Conservation (phyloP, 1,140 invertebrate species). For the Ylistrum balloti region DNA sequence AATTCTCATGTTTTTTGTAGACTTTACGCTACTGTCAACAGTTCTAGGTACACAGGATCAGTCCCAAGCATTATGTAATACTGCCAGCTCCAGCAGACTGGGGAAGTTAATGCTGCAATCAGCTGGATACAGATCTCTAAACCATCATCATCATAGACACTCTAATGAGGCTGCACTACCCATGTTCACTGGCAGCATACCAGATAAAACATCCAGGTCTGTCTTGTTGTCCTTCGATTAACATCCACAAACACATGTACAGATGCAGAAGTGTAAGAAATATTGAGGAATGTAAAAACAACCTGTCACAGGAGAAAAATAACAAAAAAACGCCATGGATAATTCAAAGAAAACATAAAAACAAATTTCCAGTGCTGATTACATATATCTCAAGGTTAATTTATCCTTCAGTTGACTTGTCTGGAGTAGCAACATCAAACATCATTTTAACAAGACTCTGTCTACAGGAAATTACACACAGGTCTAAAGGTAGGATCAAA, state of each 20-base stretch:
- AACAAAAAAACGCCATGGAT: too few species aligned
- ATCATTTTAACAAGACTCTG: too few species aligned
- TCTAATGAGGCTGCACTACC: slow-evolving; percentile 22
- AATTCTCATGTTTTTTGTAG: not conserved
- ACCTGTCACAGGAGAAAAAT: not conserved
- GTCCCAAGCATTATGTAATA: not conserved
- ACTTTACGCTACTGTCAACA: not conserved
- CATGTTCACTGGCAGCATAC: not conserved
- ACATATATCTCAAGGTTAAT: not conserved
- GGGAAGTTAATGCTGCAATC: not conserved
- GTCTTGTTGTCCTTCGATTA: slow-evolving; percentile 23
- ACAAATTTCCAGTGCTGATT: not conserved
- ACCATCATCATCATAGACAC: not conserved
- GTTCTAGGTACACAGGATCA: not conserved
- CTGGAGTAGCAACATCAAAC: too few species aligned
- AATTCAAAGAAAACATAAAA: not conserved
- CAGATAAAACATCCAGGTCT: not conserved
- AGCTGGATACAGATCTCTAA: slow-evolving; percentile 16
- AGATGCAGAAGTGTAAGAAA: not conserved
- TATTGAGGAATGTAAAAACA: slow-evolving; percentile 34
- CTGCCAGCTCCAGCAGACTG: not conserved
- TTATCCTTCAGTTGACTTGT: too few species aligned
- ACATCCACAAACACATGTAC: slow-evolving; percentile 19
- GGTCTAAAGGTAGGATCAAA: too few species aligned
- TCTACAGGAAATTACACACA: too few species aligned